A percentile compares a stretch with the other conserved stretches of the same genome.
phyloP scores from a whole-genome alignment of 2,797 vertebrate species.

The Pempheris klunzingeri region DNA sequence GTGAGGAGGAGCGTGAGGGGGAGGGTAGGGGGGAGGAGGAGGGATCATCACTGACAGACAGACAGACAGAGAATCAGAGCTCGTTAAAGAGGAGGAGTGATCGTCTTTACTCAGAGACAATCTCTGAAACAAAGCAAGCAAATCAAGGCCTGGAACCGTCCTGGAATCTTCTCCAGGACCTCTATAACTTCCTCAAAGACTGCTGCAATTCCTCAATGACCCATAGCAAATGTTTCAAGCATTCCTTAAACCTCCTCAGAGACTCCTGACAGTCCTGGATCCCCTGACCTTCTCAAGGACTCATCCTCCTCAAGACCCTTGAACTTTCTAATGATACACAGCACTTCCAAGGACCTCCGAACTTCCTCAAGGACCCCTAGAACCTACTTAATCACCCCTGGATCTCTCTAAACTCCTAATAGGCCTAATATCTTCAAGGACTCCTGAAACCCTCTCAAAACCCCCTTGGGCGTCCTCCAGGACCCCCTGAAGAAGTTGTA shows the following conservation, averaged over 20 bases:
- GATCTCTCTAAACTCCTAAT: neutral
- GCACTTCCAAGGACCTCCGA: neutral
- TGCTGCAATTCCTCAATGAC: neutral
- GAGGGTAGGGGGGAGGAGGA: constrained; percentile 73
- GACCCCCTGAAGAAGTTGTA: neutral
- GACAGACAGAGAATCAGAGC: constrained; percentile 28
- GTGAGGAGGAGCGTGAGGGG: constrained; percentile 54
- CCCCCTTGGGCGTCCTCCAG: no score
- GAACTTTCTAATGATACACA: no score
- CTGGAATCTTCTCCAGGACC: neutral
- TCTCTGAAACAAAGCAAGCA: neutral
- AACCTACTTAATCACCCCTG: neutral
- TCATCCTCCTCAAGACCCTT: neutral
- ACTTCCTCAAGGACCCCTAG: neutral
- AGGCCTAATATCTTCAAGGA: neutral
- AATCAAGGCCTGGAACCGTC: neutral
- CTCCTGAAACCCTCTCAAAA: neutral
- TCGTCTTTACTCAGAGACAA: constrained; percentile 7
- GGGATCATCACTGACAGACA: constrained; percentile 82
- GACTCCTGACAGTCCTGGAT: no score
- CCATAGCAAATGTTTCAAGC: no score
- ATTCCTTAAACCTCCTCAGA: neutral
- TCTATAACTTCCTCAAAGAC: neutral
- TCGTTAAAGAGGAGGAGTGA: neutral
- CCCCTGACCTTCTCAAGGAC: neutral